Percentiles rank a stretch among this genome's conserved stretches.
These are phyloP conservation scores for Paraplagusia blochii DNA, from an alignment of 2,113 vertebrate species.

Conservation along the genomic window DNA sequence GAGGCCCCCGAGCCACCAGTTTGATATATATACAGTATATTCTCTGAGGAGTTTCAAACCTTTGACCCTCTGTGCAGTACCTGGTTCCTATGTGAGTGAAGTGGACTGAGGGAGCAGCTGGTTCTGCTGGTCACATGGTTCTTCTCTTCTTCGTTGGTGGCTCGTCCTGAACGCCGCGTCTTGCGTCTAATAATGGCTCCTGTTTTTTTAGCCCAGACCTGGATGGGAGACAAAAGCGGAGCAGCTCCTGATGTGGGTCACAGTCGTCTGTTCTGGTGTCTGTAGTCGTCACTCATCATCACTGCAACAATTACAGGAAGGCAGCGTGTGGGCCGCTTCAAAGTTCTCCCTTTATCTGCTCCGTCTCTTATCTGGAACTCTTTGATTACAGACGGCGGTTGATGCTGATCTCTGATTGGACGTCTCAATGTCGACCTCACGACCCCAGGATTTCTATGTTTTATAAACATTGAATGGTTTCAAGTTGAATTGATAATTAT, in stretches of 20 bases:
- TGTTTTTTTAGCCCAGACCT: conserved; percentile 32
- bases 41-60: too few species aligned
- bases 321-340: conserved; percentile 20
- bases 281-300: conserved; percentile 30
- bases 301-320: conserved; percentile 34
- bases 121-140: conserved; percentile 29
- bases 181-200: conserved; percentile 42
- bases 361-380: too few species aligned
- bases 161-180: conserved; percentile 36
- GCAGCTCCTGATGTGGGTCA: conserved; percentile 41
- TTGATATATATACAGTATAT: too few species aligned
- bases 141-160: conserved; percentile 20
- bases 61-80: too few species aligned
- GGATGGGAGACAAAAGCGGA: conserved; percentile 18
- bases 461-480: too few species aligned
- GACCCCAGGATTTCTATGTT: too few species aligned
- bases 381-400: too few species aligned
- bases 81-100: too few species aligned
- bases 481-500: too few species aligned
- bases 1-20: too few species aligned
- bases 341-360: conserved; percentile 25
- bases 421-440: too few species aligned
- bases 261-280: conserved; percentile 27
- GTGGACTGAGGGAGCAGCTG: conserved; percentile 5
- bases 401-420: too few species aligned